Evolutionary conservation across 2,113 vertebrate genomes (phyloP).

Genomic region (Phocoena sinus): DNA sequence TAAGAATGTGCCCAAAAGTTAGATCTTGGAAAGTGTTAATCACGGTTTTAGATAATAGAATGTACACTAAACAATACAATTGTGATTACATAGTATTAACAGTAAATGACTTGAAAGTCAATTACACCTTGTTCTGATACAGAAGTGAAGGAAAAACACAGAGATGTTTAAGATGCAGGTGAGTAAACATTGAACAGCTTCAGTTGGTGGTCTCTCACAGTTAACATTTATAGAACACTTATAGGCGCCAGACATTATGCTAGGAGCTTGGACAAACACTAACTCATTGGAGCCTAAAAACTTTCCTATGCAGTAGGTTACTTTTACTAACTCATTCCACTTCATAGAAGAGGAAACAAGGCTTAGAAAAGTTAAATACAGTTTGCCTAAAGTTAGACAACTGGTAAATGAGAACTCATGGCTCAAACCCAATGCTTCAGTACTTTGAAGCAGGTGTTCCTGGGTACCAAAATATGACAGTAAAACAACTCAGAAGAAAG

Average conservation of each 20-base stretch:
- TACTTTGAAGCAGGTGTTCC: background rate
- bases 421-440: background rate
- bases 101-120: slow-evolving; percentile 22
- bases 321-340: background rate
- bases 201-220: background rate
- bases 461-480: background rate
- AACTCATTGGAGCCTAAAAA: background rate
- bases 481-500: background rate
- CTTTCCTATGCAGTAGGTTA: background rate
- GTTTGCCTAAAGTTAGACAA: background rate
- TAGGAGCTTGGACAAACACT: background rate
- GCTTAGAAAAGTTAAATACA: background rate
- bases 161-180: background rate
- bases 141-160: background rate
- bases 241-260: background rate
- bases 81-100: background rate
- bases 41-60: slow-evolving; percentile 24
- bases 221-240: background rate
- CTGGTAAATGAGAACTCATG: background rate
- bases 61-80: background rate
- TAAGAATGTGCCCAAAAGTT: background rate
- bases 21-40: slow-evolving; percentile 29
- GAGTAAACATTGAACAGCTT: background rate
- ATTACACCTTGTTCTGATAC: background rate
- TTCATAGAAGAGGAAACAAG: slow-evolving; percentile 28